phyloP scores from a whole-genome alignment of 2,113 vertebrate species.

The Picathartes gymnocephalus region DNA sequence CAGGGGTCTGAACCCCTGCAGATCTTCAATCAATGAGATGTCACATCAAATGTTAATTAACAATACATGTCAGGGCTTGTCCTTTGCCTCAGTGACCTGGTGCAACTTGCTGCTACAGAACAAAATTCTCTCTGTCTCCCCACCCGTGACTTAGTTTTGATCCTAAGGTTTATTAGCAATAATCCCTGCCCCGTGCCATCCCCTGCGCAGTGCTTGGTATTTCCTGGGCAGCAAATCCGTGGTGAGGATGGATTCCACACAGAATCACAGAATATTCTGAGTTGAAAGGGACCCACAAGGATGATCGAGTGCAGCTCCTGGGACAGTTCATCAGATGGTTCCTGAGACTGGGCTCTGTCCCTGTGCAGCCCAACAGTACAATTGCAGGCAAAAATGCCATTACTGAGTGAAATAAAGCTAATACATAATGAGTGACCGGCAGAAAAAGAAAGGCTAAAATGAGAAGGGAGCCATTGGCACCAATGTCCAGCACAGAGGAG shows the following conservation, averaged over 20 bases:
- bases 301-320: neutral
- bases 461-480: neutral
- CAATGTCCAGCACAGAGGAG: neutral
- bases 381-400: neutral
- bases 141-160: neutral
- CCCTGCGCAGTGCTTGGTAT: neutral
- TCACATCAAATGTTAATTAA: neutral
- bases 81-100: neutral
- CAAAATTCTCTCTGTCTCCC: neutral
- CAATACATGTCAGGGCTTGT: neutral
- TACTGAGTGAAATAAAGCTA: neutral
- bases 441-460: neutral
- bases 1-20: neutral
- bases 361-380: fast-evolving
- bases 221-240: neutral
- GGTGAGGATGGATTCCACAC: neutral
- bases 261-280: neutral
- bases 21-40: neutral
- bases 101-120: neutral
- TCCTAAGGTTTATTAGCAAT: neutral
- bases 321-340: neutral
- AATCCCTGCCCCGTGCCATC: neutral
- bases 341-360: neutral
- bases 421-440: neutral
- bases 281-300: neutral